A percentile compares a stretch with the other conserved stretches of the same genome.
These are phyloP conservation scores for Harpalus rubripes DNA, from an alignment of 2,888 invertebrate species.

Conservation along the genomic window DNA sequence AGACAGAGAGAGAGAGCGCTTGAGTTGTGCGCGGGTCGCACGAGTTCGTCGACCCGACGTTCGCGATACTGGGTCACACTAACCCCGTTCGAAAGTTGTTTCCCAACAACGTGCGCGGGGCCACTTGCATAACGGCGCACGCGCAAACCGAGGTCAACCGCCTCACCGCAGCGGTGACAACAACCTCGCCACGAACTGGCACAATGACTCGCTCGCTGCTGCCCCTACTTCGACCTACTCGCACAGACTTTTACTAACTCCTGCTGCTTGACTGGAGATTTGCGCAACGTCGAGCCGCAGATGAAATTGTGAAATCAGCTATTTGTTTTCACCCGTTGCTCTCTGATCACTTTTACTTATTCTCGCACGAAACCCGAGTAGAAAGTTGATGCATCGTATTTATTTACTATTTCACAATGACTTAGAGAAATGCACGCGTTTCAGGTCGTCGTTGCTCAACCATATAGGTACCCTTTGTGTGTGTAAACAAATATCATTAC, in stretches of 20 bases:
- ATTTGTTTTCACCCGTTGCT: constrained; percentile 68
- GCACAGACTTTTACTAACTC: constrained; percentile 52
- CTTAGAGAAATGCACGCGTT: constrained; percentile 6
- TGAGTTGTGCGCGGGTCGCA: constrained; percentile 63
- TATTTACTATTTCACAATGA: constrained; percentile 27
- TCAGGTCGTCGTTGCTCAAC: background rate
- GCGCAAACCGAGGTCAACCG: constrained; percentile 67
- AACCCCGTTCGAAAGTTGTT: constrained; percentile 74
- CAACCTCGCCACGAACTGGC: constrained; percentile 64
- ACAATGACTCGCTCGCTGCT: constrained; percentile 58
- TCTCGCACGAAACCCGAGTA: constrained; percentile 57
- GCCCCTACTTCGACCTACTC: constrained; percentile 23
- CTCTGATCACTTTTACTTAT: constrained; percentile 70
- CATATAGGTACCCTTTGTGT: background rate
- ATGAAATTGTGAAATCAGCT: constrained; percentile 71
- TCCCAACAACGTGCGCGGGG: constrained; percentile 66
- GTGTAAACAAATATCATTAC: background rate
- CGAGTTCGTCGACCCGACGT: constrained; percentile 69
- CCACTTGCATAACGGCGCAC: constrained; percentile 74
- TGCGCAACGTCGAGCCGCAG: constrained; percentile 67
- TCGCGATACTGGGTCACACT: constrained; percentile 67
- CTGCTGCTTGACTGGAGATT: constrained; percentile 55
- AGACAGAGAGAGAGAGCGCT: constrained; percentile 48
- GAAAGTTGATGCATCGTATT: constrained; percentile 67
- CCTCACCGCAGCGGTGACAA: constrained; percentile 63